Percentiles rank a stretch among this genome's conserved stretches.
Conservation (phyloP, 2,113 vertebrate species). For the Anoura caudifer region DNA sequence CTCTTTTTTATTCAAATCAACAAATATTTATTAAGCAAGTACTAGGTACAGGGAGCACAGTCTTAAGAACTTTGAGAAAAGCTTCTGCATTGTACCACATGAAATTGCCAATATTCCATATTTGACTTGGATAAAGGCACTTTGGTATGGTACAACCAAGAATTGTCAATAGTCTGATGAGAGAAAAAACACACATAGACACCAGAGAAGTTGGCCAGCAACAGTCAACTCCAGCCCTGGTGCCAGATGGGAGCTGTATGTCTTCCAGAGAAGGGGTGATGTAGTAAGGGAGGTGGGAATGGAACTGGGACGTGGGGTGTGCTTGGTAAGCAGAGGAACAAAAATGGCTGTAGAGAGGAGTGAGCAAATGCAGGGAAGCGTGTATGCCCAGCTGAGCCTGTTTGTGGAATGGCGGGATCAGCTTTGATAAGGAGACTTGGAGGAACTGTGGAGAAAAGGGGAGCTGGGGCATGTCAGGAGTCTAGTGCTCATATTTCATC, state of each 20-base stretch:
- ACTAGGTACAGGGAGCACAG: background rate
- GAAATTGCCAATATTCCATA: background rate
- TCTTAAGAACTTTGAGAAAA: background rate
- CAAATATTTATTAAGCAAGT: too few species aligned
- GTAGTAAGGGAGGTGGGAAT: background rate
- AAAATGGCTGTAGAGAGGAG: too few species aligned
- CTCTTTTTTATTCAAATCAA: background rate
- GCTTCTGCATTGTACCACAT: background rate
- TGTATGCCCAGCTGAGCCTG: rapidly evolving
- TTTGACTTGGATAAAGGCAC: background rate
- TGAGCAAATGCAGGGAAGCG: background rate
- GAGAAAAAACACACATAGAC: background rate
- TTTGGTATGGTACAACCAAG: background rate
- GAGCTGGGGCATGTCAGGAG: background rate
- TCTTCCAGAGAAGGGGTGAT: background rate
- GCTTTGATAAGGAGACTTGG: background rate
- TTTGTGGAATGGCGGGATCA: background rate
- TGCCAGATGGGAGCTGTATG: too few species aligned
- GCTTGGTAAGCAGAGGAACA: too few species aligned
- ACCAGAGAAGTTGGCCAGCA: background rate
- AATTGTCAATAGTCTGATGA: background rate
- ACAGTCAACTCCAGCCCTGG: rapidly evolving
- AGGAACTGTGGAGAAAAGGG: background rate
- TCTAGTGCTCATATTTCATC: too few species aligned
- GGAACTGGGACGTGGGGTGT: background rate